Evolutionary conservation across 2,888 invertebrate genomes (phyloP).

Genomic region (Atrina japonica): DNA sequence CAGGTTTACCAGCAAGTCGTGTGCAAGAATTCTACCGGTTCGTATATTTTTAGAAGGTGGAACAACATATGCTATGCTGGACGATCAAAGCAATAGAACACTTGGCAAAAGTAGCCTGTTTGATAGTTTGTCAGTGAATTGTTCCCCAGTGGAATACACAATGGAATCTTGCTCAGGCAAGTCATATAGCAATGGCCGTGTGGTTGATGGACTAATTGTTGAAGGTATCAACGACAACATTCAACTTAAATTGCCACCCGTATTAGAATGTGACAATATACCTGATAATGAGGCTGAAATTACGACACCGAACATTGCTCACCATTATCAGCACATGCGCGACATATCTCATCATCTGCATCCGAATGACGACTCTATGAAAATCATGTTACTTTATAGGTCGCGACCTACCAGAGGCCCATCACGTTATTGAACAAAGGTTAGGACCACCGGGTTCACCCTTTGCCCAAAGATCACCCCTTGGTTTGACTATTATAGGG

Average conservation of each 20-base stretch:
- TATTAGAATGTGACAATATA: background rate
- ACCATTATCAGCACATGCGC: conserved; percentile 7
- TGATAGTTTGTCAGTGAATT: background rate
- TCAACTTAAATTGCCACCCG: conserved; percentile 12
- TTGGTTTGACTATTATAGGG: conserved; percentile 27
- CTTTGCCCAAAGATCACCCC: conserved; percentile 21
- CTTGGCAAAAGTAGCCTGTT: conserved; percentile 12
- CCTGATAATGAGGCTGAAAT: conserved; percentile 6
- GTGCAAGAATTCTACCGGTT: conserved; percentile 23
- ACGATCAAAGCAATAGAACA: conserved; percentile 31
- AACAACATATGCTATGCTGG: conserved; percentile 22
- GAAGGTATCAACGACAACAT: background rate
- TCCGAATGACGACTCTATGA: conserved; percentile 15
- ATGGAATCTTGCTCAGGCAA: conserved; percentile 12
- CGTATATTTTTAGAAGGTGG: background rate
- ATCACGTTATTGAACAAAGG: conserved; percentile 21
- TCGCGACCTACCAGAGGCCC: conserved; percentile 30
- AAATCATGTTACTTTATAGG: conserved; percentile 23
- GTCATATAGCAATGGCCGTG: background rate
- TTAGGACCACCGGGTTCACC: conserved; percentile 21
- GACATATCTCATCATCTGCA: conserved; percentile 8
- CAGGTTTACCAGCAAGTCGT: conserved; percentile 4
- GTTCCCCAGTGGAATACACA: background rate
- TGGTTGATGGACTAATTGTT: background rate
- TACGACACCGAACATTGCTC: conserved; percentile 6